Conservation (phyloP, 2,113 vertebrate genomes). For the Gorilla gorilla region DNA sequence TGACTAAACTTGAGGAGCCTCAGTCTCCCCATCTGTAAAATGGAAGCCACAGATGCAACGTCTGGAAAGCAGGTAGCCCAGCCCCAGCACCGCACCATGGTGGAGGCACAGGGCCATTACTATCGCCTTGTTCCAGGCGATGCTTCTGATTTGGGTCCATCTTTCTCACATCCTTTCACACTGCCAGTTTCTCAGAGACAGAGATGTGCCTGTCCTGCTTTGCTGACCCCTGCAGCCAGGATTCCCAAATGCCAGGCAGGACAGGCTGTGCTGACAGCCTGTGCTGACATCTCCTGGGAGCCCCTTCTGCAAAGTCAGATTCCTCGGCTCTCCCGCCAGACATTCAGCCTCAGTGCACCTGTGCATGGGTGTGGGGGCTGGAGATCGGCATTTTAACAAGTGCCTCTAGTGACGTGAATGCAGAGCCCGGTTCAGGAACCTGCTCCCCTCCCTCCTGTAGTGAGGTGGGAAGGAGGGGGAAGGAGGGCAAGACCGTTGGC, state of each 20-base stretch:
- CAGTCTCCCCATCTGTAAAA: neutral
- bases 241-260: neutral
- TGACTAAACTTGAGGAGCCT: neutral
- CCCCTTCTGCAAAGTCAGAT: neutral
- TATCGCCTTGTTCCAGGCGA: rapidly evolving
- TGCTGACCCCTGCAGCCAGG: neutral
- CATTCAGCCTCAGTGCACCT: rapidly evolving
- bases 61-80: neutral
- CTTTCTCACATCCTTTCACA: neutral
- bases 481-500: rapidly evolving
- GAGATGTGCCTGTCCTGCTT: rapidly evolving
- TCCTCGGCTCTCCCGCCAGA: neutral
- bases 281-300: rapidly evolving
- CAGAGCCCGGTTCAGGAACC: neutral
- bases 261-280: no score
- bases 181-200: neutral
- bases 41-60: rapidly evolving
- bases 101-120: rapidly evolving
- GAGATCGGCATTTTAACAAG: neutral
- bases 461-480: rapidly evolving
- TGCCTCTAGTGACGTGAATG: rapidly evolving
- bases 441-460: neutral
- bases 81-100: rapidly evolving
- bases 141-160: neutral
- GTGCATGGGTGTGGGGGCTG: neutral